Base-by-base conservation (phyloP, 2,888 invertebrate genomes). In the Muscina levida region DNA sequence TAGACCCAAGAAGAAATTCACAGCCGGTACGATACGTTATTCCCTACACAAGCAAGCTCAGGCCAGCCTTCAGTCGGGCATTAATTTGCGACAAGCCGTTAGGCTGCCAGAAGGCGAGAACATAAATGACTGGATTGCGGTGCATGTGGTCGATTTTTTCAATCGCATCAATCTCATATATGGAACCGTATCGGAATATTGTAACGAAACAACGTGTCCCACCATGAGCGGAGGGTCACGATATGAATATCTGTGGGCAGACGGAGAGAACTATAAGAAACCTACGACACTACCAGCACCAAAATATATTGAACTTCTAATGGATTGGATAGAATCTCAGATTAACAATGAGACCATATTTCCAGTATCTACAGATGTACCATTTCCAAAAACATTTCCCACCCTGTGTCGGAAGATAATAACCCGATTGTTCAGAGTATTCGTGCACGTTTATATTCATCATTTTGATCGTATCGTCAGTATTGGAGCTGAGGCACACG, bases 101-200 rank as follows among this genome's bases (percentile, higher is more conserved):
- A 94, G 94, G 87, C 90, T 97, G 79, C 97, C 97, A 1, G 93
- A 93, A 31, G 95, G 95, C 4, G 97, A 97, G 91, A 95, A 96
- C 89, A 90, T 95, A 68, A 96, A 96, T 86, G 97, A 97, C 89
- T 97, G 97, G 97, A 93, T 97, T 46, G 97, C 97, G 17, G 97
- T 97, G 3, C 97, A 97, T 91, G 97, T 97, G 85, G 97, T 97
- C 39, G 97, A 97, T 88, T 97, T 97, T 89, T 97, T 97, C 91
- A 97, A 97, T 90, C 93, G 97, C 86, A 97, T 97, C 84, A 97
- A 97, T 91, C 91, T 97, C 57, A 95, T 97, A 84, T 97, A 97
- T 91, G 97, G 97, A 8, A 97, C 97, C 0, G 94, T 97, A 39
- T 95, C 94, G 6, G 96, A 96, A 87, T 95, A 94, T 87, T 97